These are phyloP conservation scores for Drosophila triauraria DNA, from an alignment of 1,140 invertebrate genomes.

Conservation along the genomic window DNA sequence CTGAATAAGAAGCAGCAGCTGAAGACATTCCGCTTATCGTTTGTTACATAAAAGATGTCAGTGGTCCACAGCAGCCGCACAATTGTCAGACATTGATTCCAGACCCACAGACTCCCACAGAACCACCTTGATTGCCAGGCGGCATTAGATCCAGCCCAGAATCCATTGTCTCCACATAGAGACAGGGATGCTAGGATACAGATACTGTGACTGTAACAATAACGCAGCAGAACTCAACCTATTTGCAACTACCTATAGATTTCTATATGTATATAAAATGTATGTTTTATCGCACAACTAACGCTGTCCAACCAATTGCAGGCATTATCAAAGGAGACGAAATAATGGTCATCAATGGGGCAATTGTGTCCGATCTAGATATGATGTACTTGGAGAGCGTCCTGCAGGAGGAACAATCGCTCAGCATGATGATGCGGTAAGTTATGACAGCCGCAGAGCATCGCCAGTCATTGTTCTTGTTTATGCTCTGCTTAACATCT, in stretches of 20 bases:
- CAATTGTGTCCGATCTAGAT: slow-evolving; percentile 98
- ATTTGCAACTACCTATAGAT: slow-evolving; percentile 23
- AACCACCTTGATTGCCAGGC: slow-evolving; percentile 46
- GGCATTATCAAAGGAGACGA: slow-evolving; percentile 98
- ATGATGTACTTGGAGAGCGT: slow-evolving; percentile 99
- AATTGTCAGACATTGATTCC: slow-evolving; percentile 56
- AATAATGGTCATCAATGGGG: slow-evolving; percentile 99
- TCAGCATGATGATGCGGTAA: slow-evolving; percentile 98
- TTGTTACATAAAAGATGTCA: slow-evolving; percentile 68
- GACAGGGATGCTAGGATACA: background rate
- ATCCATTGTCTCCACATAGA: slow-evolving; percentile 25
- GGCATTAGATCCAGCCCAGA: slow-evolving; percentile 26
- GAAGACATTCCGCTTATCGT: slow-evolving; percentile 63
- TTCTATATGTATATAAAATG: slow-evolving; percentile 15
- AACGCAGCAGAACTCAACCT: slow-evolving; percentile 33
- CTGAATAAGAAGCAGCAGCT: slow-evolving; percentile 40
- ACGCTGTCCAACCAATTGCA: slow-evolving; percentile 86
- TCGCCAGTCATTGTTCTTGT: slow-evolving; percentile 41
- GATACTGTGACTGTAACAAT: slow-evolving; percentile 35
- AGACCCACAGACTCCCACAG: slow-evolving; percentile 10
- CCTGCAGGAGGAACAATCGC: slow-evolving; percentile 96
- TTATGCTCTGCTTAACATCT: slow-evolving; percentile 50
- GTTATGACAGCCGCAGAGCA: slow-evolving; percentile 45
- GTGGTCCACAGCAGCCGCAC: slow-evolving; percentile 43
- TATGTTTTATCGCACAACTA: slow-evolving; percentile 24